A percentile compares a stretch with the other conserved stretches of the same genome.
Evolutionary conservation across 2,888 invertebrate genomes (phyloP).

Genomic region (Metopia argyrocephala): DNA sequence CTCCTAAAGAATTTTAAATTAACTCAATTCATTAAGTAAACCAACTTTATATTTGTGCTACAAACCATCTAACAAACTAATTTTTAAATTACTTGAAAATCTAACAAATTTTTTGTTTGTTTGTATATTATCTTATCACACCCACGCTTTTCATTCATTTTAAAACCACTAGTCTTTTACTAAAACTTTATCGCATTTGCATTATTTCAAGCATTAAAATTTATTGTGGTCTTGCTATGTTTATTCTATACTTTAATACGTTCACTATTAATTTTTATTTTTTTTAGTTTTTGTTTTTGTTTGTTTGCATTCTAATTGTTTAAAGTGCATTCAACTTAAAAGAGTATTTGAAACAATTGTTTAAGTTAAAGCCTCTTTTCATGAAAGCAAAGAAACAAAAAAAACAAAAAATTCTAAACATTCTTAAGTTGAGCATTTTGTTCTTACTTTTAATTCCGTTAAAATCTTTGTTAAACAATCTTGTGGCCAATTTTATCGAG

Average conservation of each 20-base stretch:
- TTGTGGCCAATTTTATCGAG: slow-evolving; percentile 28
- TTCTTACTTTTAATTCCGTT: slow-evolving; percentile 38
- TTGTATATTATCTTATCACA: slow-evolving; percentile 48
- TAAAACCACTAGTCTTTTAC: not conserved
- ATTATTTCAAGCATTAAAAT: slow-evolving; percentile 20
- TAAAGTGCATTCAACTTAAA: slow-evolving; percentile 42
- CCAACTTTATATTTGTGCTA: no score
- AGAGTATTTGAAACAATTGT: slow-evolving; percentile 40
- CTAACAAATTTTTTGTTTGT: slow-evolving; percentile 20
- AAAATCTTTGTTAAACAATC: slow-evolving; percentile 51
- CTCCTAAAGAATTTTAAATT: no score
- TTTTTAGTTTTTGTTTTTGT: slow-evolving; percentile 9
- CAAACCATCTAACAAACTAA: not conserved
- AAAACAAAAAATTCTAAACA: slow-evolving; percentile 31
- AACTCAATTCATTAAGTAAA: no score
- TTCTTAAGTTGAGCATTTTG: not conserved
- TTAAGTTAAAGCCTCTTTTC: not conserved
- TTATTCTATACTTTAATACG: slow-evolving; percentile 8
- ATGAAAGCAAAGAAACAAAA: no score
- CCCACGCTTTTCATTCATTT: slow-evolving; percentile 50
- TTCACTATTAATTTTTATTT: not conserved
- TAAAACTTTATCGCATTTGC: slow-evolving; percentile 10
- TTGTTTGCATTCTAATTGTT: slow-evolving; percentile 29
- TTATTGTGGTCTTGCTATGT: slow-evolving; percentile 22
- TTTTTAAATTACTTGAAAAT: no score